Percentiles rank a stretch among this genome's conserved stretches.
Evolutionary conservation across 2,113 vertebrate genomes (phyloP).

Genomic region (Otis tarda): DNA sequence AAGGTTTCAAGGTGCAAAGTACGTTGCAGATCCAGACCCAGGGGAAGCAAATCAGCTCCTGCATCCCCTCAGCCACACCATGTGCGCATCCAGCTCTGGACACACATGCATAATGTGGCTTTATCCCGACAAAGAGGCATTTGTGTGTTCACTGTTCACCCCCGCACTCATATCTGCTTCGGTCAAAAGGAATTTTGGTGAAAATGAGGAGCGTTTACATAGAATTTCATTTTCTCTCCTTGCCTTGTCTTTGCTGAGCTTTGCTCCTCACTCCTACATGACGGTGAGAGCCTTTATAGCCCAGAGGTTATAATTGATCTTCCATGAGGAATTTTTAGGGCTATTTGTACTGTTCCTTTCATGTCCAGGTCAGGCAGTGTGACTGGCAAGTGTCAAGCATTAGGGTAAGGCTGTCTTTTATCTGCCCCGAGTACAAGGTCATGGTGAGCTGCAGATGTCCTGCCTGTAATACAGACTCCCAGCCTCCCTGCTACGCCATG

Average conservation of each 20-base stretch:
- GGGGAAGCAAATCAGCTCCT: background rate
- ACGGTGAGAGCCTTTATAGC: background rate
- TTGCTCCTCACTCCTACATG: background rate
- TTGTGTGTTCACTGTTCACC: constrained; percentile 11
- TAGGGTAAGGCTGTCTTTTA: background rate
- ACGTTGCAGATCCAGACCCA: background rate
- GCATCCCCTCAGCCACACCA: background rate
- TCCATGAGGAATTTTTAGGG: background rate
- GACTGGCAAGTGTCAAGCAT: background rate
- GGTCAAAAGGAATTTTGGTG: background rate
- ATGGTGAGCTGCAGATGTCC: background rate
- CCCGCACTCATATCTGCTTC: background rate
- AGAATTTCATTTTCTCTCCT: background rate
- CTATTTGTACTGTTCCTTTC: background rate
- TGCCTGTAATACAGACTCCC: background rate
- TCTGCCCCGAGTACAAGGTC: background rate
- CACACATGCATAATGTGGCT: background rate
- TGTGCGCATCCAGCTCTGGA: background rate
- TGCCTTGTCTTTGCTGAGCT: background rate
- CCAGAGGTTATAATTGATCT: background rate
- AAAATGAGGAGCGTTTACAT: background rate
- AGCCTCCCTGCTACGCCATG: background rate
- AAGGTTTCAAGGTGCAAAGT: background rate
- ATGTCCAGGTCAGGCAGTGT: background rate
- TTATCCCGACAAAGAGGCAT: constrained; percentile 23